Base-by-base conservation (phyloP, 37 sponge, comb jelly and placozoan genomes). In the Crambe crambe region DNA sequence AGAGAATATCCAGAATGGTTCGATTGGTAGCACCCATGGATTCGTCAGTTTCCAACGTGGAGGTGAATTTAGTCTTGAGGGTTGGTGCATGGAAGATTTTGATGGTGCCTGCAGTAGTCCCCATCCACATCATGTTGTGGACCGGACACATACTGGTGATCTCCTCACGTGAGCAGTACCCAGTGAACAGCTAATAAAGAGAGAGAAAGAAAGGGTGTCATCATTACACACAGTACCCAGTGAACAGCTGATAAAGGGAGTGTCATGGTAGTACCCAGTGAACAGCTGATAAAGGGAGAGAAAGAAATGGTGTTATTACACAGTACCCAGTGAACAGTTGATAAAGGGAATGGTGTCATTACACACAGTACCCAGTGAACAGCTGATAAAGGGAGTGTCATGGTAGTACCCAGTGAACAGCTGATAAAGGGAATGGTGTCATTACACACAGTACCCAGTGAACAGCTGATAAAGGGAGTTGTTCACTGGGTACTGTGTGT, bases 101-200 rank as follows among this genome's bases (percentile, higher is more conserved):
- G 35, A 91, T 23, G 42, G 61, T 69, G 0, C 91, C 91, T 0
- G 68, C 32, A 17, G 68, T 37, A 6, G 87, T 86, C 0, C 91
- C 91, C 80, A 91, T 75, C 91, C 91, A 91, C 40, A 91, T 76
- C 29, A 56, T 63, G 79, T 86, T 73, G 8, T 58, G 40, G 20
- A 81, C 70, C 15, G 83, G 75, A 58, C 91, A 91, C 62, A 91
- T 42, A 17, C 87, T 78, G 8, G 78, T 74, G 39, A 91, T 44
- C 70, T 91, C 91, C 1, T 82, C 79, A 18, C 69, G 60, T 41
- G 76, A 41, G 35, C 78, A 59, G 68, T 76, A 86, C 25, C 91
- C 87, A 69, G 25, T 68, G 71, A 83, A 86, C 40, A 32, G 23
- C 91, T 85, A 73, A n/a, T n/a, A n/a, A n/a, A 0, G 32, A 37